These are phyloP conservation scores for Corythornis vintsioides DNA, from an alignment of 2,113 vertebrate genomes.

Conservation along the genomic window DNA sequence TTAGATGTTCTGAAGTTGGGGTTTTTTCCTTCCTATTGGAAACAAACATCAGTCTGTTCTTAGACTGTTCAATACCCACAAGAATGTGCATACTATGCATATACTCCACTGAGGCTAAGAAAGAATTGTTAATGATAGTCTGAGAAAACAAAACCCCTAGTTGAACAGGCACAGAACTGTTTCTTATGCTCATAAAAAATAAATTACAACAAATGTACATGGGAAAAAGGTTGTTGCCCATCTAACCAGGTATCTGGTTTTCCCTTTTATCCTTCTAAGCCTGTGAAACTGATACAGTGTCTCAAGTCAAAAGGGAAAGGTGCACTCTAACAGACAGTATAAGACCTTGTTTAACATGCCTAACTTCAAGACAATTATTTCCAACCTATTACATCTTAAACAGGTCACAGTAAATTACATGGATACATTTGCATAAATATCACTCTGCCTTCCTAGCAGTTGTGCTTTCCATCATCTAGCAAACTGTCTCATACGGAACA, in stretches of 20 bases:
- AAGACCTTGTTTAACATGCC: not conserved
- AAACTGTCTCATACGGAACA: not conserved
- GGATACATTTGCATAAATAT: not conserved
- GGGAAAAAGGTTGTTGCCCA: too few relatives aligned
- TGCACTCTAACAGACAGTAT: not conserved
- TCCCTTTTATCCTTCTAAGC: too few relatives aligned
- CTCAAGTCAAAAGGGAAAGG: too few relatives aligned
- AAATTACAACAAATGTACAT: too few relatives aligned
- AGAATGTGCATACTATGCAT: not conserved
- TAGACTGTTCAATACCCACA: not conserved
- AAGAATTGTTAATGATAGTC: not conserved
- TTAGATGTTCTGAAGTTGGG: not conserved
- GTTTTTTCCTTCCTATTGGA: accelerated
- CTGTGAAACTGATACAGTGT: too few relatives aligned
- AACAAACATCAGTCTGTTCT: not conserved
- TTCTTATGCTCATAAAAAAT: too few relatives aligned
- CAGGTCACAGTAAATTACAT: not conserved
- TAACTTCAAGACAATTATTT: not conserved
- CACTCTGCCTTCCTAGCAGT: not conserved
- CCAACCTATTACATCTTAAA: not conserved
- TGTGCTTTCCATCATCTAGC: not conserved
- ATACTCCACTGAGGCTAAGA: not conserved
- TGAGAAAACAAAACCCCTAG: too few relatives aligned
- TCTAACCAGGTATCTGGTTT: too few relatives aligned
- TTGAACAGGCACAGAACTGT: too few relatives aligned